Evolutionary conservation across 2,888 invertebrate species (phyloP).

Genomic region (Candidula unifasciata): DNA sequence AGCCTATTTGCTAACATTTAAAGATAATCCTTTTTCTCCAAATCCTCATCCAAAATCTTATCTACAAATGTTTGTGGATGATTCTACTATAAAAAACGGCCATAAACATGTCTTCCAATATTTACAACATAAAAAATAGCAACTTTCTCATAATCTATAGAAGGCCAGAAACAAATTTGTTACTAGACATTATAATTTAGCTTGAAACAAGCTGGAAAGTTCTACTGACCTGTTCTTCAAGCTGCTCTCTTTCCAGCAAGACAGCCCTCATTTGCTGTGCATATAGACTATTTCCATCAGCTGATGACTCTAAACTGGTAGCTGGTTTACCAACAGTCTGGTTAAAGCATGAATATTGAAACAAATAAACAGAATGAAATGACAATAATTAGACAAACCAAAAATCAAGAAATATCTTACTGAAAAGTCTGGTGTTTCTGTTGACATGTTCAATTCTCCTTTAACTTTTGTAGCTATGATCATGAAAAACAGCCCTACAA

Average conservation of each 20-base stretch:
- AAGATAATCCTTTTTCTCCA: too few species aligned
- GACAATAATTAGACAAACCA: background rate
- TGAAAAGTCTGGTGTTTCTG: background rate
- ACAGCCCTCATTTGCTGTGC: background rate
- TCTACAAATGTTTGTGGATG: too few species aligned
- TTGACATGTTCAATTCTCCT: background rate
- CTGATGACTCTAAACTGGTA: background rate
- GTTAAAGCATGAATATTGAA: background rate
- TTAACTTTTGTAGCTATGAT: background rate
- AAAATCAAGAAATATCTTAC: background rate
- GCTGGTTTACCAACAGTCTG: slow-evolving; percentile 7
- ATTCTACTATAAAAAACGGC: too few species aligned
- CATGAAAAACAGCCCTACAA: too few species aligned
- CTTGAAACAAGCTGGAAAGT: too few species aligned
- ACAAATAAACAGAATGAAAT: background rate
- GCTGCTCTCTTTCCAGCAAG: slow-evolving; percentile 25
- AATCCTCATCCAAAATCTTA: too few species aligned
- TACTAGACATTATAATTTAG: too few species aligned
- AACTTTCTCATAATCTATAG: background rate
- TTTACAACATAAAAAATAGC: background rate
- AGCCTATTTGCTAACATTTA: too few species aligned
- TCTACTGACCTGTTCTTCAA: background rate
- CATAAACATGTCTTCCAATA: too few species aligned
- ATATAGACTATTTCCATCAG: background rate
- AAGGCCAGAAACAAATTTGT: too few species aligned